These are phyloP conservation scores for Empidonax alnorum DNA, from an alignment of 2,113 vertebrate species.

Conservation along the genomic window DNA sequence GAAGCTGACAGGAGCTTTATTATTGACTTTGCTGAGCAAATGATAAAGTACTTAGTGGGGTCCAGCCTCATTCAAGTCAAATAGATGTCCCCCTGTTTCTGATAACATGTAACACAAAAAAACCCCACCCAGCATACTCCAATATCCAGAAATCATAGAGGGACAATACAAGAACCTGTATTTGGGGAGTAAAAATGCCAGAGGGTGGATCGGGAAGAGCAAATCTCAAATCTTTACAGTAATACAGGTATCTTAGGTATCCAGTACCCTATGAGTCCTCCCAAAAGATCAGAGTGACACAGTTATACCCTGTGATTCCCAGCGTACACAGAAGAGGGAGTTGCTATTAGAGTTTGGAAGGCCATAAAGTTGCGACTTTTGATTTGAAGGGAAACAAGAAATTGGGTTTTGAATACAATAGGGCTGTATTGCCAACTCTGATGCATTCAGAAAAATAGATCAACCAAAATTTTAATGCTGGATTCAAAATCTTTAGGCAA, in stretches of 20 bases:
- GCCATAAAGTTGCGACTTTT: neutral
- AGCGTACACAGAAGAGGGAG: constrained; percentile 66
- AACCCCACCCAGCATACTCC: rapidly evolving
- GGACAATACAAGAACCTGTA: rapidly evolving
- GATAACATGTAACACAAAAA: neutral
- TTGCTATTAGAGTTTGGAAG: constrained; percentile 18
- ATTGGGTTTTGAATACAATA: neutral
- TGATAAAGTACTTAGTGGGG: neutral
- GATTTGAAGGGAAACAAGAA: neutral
- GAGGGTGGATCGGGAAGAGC: neutral
- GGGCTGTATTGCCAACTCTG: neutral
- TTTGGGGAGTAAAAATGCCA: neutral
- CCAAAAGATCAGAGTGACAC: neutral
- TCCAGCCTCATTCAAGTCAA: neutral
- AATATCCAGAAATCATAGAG: neutral
- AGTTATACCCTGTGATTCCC: constrained; percentile 25
- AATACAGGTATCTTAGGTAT: neutral
- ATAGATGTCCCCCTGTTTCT: neutral
- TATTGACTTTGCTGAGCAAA: neutral
- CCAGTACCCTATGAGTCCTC: neutral
- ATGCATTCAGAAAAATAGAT: neutral
- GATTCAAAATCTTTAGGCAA: neutral
- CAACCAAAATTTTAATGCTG: neutral
- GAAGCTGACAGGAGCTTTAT: neutral
- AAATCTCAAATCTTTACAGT: neutral